Evolutionary conservation across 2,888 invertebrate genomes (phyloP).

Genomic region (Himalopsyche kuldschensis): DNA sequence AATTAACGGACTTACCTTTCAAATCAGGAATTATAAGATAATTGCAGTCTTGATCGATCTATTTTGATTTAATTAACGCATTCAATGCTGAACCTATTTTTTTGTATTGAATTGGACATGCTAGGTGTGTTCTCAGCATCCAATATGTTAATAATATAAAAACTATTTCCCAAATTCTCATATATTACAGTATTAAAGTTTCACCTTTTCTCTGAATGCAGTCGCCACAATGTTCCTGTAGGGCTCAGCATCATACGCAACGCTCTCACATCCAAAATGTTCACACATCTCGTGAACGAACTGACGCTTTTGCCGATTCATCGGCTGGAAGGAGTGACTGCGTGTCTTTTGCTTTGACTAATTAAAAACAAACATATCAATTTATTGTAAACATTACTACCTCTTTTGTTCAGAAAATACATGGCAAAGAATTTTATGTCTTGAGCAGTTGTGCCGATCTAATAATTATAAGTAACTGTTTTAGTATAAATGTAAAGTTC

Average conservation of each 20-base stretch:
- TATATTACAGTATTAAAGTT: background rate
- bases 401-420: too few relatives aligned
- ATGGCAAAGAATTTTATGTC: background rate
- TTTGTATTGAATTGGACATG: too few relatives aligned
- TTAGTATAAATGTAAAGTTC: background rate
- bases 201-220: conserved; percentile 75
- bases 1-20: too few relatives aligned
- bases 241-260: conserved; percentile 93
- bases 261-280: conserved; percentile 91
- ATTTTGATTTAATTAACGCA: too few relatives aligned
- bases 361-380: conserved; percentile 25
- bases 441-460: too few relatives aligned
- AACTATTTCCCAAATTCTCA: too few relatives aligned
- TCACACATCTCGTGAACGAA: conserved; percentile 94
- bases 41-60: too few relatives aligned
- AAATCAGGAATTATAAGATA: too few relatives aligned
- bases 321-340: conserved; percentile 86
- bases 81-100: too few relatives aligned
- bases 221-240: conserved; percentile 95
- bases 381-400: background rate
- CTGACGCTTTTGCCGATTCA: conserved; percentile 91
- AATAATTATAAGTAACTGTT: background rate
- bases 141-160: too few relatives aligned
- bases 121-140: too few relatives aligned
- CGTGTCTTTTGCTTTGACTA: conserved; percentile 79